Evolutionary conservation across 1,140 invertebrate species (phyloP).

Genomic region (Elymnias hypermnestra): DNA sequence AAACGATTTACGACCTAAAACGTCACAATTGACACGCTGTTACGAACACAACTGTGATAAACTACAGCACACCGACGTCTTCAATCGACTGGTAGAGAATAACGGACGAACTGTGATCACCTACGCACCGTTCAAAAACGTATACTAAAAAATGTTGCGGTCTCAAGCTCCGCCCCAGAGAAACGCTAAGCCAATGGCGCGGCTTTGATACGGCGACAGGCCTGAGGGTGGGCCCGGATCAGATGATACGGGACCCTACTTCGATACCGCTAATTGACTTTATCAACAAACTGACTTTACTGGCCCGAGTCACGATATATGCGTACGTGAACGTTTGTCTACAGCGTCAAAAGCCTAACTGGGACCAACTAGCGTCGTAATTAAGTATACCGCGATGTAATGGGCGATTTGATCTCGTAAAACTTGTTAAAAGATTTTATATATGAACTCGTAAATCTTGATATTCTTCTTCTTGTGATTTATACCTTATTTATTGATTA

Average conservation of each 20-base stretch:
- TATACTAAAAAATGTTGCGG: constrained; percentile 62
- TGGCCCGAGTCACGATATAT: constrained; percentile 71
- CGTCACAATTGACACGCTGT: constrained; percentile 53
- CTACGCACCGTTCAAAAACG: constrained; percentile 58
- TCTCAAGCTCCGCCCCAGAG: constrained; percentile 54
- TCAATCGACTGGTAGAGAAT: constrained; percentile 68
- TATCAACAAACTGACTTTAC: constrained; percentile 74
- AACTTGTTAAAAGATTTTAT: not conserved
- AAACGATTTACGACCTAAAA: constrained; percentile 51
- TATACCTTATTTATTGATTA: not conserved
- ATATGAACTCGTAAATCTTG: not conserved
- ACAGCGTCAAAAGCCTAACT: constrained; percentile 71
- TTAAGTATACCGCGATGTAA: constrained; percentile 60
- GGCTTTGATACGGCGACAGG: constrained; percentile 39
- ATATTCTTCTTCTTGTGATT: constrained; percentile 9
- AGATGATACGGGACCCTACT: constrained; percentile 66
- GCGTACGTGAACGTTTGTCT: constrained; percentile 49
- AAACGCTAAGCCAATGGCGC: constrained; percentile 55
- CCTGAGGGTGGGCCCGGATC: constrained; percentile 61
- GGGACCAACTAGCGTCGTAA: constrained; percentile 56
- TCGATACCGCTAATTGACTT: constrained; percentile 74
- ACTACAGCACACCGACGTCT: constrained; percentile 69
- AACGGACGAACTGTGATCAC: constrained; percentile 51
- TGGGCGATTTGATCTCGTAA: constrained; percentile 52
- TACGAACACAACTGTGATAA: constrained; percentile 61